Evolutionary conservation across 2,797 vertebrate genomes (phyloP), one percentile per base, ranked within the genome.

Genomic region (Chaetophractus vellerosus): DNA sequence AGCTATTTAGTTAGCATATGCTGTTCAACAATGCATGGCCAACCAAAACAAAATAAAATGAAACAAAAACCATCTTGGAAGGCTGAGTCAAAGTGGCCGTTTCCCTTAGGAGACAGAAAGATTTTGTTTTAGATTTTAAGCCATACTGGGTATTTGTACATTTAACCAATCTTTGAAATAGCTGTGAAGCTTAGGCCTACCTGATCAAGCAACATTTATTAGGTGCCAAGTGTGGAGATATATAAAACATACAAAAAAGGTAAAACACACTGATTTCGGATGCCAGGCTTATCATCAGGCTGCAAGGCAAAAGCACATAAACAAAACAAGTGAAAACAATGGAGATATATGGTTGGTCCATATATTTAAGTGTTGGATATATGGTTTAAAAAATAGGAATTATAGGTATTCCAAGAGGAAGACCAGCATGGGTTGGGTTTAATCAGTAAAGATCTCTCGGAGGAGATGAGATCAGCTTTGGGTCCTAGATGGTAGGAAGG

Each of bases 71-170:
- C 55, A 38, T 6, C 18, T 9, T 41, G 2, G 19, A 45, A 89
- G 48, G 8, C 36, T 48, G 33, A 76, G 14, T 69, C 33, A 36
- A 33, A 26, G 45, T 23, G 14, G 28, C 23, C 18, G 59, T 52
- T 85, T 75, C 59, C 64, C 18, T 41, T 21, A 52, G 9, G 28
- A 75, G 28, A 69, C 24, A 75, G 9, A 16, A 66, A 72, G 5
- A 61, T 57, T 76, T 68, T 48, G 45, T 23, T 76, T 95, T 26
- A 63, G 50, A 66, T 55, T 87, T 69, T 68, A 90, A 45, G 75
- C 33, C 24, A 81, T 52, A 86, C 9, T 45, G 50, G 61, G 55
- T 71, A 38, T 63, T 36, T 31, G 36, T 63, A 23, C 18, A 28
- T 45, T 52, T 86, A 61, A 63, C 48, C 48, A 69, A 38, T 14